Conservation (phyloP, 2,113 vertebrate genomes). For the Sporophila hypoxantha region DNA sequence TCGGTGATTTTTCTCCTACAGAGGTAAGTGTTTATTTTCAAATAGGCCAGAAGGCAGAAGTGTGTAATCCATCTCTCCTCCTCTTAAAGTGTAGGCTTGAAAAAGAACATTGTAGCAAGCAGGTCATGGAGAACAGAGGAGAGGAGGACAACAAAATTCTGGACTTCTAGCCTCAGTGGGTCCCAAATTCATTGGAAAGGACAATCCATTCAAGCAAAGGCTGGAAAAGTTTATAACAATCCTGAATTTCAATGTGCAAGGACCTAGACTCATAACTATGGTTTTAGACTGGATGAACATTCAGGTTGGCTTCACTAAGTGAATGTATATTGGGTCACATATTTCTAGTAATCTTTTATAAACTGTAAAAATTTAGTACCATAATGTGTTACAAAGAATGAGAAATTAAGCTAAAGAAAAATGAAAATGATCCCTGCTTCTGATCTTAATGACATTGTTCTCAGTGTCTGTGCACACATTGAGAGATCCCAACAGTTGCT, state of each 20-base stretch:
- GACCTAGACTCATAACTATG: not conserved
- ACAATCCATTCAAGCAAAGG: not conserved
- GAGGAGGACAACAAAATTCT: not conserved
- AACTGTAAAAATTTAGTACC: not conserved
- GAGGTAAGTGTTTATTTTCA: not conserved
- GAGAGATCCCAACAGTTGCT: not conserved
- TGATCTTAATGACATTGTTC: not conserved
- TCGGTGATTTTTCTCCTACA: not conserved
- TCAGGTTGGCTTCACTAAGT: not conserved
- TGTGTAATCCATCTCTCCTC: not conserved
- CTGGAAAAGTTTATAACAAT: not conserved
- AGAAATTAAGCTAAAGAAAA: not conserved
- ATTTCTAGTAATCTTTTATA: not conserved
- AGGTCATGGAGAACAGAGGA: accelerated
- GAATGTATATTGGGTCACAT: not conserved
- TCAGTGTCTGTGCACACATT: not conserved
- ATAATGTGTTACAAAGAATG: not conserved
- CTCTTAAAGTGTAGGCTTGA: not conserved
- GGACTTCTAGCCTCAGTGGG: not conserved
- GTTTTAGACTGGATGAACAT: not conserved
- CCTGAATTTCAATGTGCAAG: not conserved
- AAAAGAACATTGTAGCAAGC: not conserved
- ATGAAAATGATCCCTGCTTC: not conserved
- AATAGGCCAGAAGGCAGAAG: not conserved
- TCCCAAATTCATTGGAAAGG: not conserved